Conservation (phyloP, 2,113 vertebrate species). For the Aythya baeri region DNA sequence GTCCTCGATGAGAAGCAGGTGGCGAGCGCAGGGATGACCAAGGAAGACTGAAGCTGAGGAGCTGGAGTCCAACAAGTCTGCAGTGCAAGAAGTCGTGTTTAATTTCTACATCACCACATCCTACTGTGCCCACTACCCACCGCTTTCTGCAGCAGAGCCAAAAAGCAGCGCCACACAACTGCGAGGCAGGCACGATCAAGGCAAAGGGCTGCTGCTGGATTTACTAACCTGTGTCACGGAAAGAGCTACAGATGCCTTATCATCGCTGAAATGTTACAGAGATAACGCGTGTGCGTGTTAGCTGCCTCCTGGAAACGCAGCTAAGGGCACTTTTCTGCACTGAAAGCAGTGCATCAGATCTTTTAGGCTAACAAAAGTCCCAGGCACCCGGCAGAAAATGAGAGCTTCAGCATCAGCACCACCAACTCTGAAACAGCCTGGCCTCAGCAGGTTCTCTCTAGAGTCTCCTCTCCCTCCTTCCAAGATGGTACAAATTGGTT, state of each 20-base stretch:
- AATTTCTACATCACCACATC: rapidly evolving
- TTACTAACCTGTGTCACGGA: neutral
- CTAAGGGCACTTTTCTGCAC: slow-evolving; percentile 1
- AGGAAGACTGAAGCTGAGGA: neutral
- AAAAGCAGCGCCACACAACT: neutral
- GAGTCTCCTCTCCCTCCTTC: neutral
- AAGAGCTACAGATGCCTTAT: slow-evolving; percentile 54
- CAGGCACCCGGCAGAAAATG: neutral
- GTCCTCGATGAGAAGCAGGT: neutral
- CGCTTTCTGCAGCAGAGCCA: neutral
- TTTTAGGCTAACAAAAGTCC: neutral
- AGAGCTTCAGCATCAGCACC: neutral
- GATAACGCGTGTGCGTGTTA: neutral
- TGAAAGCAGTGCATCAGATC: neutral
- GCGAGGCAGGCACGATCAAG: neutral
- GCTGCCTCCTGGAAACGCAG: slow-evolving; percentile 25
- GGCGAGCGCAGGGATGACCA: neutral
- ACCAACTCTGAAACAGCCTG: neutral
- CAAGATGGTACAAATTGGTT: neutral
- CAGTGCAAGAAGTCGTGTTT: neutral
- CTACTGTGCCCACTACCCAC: neutral
- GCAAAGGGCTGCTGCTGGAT: slow-evolving; percentile 17
- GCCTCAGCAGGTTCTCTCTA: neutral
- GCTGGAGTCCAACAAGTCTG: neutral
- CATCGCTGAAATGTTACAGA: slow-evolving; percentile 32